Evolutionary conservation across 2,113 vertebrate genomes (phyloP).

Genomic region (Muscicapa adusta): DNA sequence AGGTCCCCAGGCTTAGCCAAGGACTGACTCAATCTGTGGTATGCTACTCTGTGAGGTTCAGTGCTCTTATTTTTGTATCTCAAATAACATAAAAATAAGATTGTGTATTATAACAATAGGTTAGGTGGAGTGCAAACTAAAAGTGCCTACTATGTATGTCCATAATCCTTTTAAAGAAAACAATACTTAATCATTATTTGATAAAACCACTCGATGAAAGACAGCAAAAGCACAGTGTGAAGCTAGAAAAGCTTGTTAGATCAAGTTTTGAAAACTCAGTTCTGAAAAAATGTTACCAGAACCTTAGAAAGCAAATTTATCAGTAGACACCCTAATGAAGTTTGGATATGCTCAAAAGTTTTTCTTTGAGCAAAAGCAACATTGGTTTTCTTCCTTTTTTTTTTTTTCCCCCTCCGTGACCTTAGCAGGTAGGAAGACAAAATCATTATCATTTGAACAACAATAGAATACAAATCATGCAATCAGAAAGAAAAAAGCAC

Average conservation of each 20-base stretch:
- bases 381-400: not conserved
- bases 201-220: slow-evolving; percentile 77
- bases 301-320: slow-evolving; percentile 67
- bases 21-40: not conserved
- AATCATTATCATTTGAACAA: not conserved
- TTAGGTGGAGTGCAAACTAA: slow-evolving; percentile 24
- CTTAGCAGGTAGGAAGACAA: not conserved
- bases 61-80: not conserved
- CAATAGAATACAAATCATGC: not conserved
- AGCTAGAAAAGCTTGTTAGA: slow-evolving; percentile 55
- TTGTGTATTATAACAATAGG: not conserved
- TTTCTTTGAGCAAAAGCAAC: not conserved
- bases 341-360: not conserved
- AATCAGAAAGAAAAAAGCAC: not conserved
- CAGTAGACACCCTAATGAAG: not conserved
- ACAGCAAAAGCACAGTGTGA: slow-evolving; percentile 61
- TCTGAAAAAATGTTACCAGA: slow-evolving; percentile 78
- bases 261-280: slow-evolving; percentile 73
- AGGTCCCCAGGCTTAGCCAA: not conserved
- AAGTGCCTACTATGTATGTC: not conserved
- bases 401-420: not conserved
- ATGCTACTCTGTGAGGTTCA: not conserved
- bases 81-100: slow-evolving; percentile 36
- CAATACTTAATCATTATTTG: slow-evolving; percentile 32
- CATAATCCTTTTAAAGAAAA: slow-evolving; percentile 62